These are phyloP conservation scores for Pectinophora gossypiella DNA, from an alignment of 1,140 invertebrate genomes.

Conservation along the genomic window DNA sequence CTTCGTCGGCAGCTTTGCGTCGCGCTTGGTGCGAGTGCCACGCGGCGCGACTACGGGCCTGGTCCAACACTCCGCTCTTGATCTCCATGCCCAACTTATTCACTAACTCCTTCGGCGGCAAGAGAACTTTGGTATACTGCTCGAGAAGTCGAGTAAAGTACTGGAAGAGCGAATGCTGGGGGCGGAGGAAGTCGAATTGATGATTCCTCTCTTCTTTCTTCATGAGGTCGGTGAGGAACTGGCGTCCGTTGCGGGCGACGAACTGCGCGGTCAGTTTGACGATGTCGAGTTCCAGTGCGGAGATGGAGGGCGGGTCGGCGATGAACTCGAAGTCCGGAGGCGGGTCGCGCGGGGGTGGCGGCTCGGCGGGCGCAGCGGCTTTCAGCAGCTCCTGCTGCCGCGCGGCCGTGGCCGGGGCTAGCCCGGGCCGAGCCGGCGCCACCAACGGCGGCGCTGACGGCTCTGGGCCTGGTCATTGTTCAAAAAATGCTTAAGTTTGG, in stretches of 20 bases:
- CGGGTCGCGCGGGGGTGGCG: conserved; percentile 96
- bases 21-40: conserved; percentile 97
- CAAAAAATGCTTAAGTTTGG: too few relatives aligned
- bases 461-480: conserved; percentile 36
- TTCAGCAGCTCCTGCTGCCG: conserved; percentile 93
- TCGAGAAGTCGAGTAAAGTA: conserved; percentile 99
- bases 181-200: conserved; percentile 98
- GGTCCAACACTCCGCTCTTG: conserved; percentile 87
- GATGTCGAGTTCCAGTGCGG: conserved; percentile 98
- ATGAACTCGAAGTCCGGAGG: conserved; percentile 98
- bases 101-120: conserved; percentile 95
- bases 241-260: conserved; percentile 97
- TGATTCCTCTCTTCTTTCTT: conserved; percentile 98
- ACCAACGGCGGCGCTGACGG: conserved; percentile 24
- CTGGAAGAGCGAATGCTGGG: conserved; percentile 98
- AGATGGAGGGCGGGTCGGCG: conserved; percentile 98
- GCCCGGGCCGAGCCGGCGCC: conserved; percentile 56
- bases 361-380: conserved; percentile 85
- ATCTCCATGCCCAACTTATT: conserved; percentile 88
- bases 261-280: conserved; percentile 99
- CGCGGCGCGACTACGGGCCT: conserved; percentile 95
- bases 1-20: conserved; percentile 94
- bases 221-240: conserved; percentile 99
- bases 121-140: conserved; percentile 97
- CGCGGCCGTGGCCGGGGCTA: conserved; percentile 85